These are phyloP conservation scores for Agelastica alni DNA, from an alignment of 2,888 invertebrate species.

Conservation along the genomic window DNA sequence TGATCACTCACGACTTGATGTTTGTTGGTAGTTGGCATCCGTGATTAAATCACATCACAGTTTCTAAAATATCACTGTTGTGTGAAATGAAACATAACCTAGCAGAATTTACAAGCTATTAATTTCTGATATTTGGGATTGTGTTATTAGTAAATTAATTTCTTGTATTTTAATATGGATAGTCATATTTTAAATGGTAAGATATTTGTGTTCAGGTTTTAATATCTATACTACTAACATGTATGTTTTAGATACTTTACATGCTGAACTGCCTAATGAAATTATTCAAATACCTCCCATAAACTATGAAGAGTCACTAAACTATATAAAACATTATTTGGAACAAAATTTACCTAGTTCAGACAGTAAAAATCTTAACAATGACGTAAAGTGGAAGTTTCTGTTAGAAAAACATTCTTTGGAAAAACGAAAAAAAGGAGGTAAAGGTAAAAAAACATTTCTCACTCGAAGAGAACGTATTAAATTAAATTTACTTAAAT, in stretches of 20 bases:
- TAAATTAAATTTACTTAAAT: slow-evolving; percentile 65
- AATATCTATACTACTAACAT: neutral
- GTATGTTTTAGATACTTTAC: slow-evolving; percentile 17
- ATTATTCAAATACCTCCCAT: slow-evolving; percentile 18
- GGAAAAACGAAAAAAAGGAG: slow-evolving; percentile 49
- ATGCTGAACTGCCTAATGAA: slow-evolving; percentile 24
- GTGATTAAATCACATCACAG: no score
- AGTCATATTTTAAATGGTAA: neutral
- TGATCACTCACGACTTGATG: no score
- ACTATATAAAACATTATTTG: slow-evolving; percentile 24
- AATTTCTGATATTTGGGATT: no score
- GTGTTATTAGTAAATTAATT: no score
- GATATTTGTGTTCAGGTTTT: neutral
- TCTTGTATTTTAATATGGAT: slow-evolving; percentile 2
- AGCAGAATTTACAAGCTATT: no score
- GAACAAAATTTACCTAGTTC: slow-evolving; percentile 31
- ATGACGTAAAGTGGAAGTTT: slow-evolving; percentile 54
- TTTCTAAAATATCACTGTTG: no score
- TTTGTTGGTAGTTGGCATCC: no score
- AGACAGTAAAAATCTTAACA: slow-evolving; percentile 31
- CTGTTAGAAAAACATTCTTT: slow-evolving; percentile 52
- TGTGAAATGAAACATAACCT: no score
- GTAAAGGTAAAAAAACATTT: slow-evolving; percentile 50
- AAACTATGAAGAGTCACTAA: slow-evolving; percentile 10
- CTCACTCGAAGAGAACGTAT: slow-evolving; percentile 60